A percentile compares a stretch with the other conserved stretches of the same genome.
These are phyloP conservation scores for Palythoa heliodiscus DNA, from an alignment of 92 coral and sea anemone genomes.

Conservation along the genomic window DNA sequence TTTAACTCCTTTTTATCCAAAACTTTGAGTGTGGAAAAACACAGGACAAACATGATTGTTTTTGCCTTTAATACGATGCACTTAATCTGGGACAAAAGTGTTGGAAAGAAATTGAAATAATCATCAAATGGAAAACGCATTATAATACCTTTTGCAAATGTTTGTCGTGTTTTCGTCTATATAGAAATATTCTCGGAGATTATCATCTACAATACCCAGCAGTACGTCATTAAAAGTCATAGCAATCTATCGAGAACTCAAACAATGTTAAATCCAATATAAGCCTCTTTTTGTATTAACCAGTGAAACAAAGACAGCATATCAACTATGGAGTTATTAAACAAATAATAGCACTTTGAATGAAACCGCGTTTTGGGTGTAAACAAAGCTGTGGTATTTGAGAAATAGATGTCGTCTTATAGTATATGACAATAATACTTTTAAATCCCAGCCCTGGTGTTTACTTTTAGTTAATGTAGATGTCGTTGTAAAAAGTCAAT, in stretches of 20 bases:
- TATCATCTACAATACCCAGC: neutral
- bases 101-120: neutral
- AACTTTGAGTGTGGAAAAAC: too few relatives aligned
- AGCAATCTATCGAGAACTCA: neutral
- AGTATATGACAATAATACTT: neutral
- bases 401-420: neutral
- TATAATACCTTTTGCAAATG: neutral
- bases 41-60: too few relatives aligned
- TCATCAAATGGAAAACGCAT: neutral
- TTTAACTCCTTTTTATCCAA: too few relatives aligned
- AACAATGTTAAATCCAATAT: constrained; percentile 30
- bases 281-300: constrained; percentile 21
- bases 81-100: too few relatives aligned
- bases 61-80: too few relatives aligned
- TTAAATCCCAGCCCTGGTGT: constrained; percentile 10
- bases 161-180: neutral
- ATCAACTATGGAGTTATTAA: neutral
- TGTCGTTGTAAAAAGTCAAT: neutral
- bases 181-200: neutral
- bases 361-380: constrained; percentile 11
- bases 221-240: neutral
- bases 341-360: constrained; percentile 26
- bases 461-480: constrained; percentile 10
- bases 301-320: constrained; percentile 26
- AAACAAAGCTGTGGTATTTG: neutral